phyloP scores from a whole-genome alignment of 2,888 invertebrate species.

The Scaptomyza flava region DNA sequence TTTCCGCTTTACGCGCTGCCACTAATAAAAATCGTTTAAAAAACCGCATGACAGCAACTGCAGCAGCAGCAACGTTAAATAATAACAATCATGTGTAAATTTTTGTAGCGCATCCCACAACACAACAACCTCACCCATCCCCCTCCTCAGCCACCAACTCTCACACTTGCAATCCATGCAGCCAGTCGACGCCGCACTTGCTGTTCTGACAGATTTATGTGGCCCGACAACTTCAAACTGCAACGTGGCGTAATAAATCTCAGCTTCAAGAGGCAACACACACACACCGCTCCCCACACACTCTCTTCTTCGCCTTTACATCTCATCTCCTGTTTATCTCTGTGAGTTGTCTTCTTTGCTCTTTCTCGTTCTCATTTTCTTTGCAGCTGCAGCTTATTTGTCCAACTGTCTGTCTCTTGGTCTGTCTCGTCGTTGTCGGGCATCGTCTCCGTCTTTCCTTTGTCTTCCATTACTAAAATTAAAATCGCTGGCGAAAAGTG shows the following conservation, averaged over 20 bases:
- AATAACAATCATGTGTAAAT: constrained; percentile 77
- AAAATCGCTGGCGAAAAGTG: constrained; percentile 74
- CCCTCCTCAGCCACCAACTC: accelerated
- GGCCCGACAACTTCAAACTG: constrained; percentile 75
- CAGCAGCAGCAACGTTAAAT: constrained; percentile 60
- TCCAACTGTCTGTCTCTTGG: constrained; percentile 2
- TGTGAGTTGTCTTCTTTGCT: constrained; percentile 2
- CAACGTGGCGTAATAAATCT: constrained; percentile 75
- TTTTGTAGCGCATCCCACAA: constrained; percentile 33
- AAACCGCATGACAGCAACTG: constrained; percentile 69
- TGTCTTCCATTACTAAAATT: constrained; percentile 80
- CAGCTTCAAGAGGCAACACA: constrained; percentile 54
- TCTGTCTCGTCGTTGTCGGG: constrained; percentile 3
- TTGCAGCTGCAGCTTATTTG: constrained; percentile 44
- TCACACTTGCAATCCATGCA: background rate
- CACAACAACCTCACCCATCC: background rate
- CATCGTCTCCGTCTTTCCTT: constrained; percentile 50
- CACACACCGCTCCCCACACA: background rate
- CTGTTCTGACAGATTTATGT: constrained; percentile 67
- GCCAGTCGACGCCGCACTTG: constrained; percentile 12
- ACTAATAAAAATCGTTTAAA: constrained; percentile 78
- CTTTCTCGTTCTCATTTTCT: constrained; percentile 1
- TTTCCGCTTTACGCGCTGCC: constrained; percentile 74
- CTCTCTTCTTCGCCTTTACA: background rate
- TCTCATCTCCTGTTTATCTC: constrained; percentile 2